Evolutionary conservation across 2,797 vertebrate species (phyloP), one percentile per base, ranked within the genome.

Genomic region (Hoplostethus atlanticus): DNA sequence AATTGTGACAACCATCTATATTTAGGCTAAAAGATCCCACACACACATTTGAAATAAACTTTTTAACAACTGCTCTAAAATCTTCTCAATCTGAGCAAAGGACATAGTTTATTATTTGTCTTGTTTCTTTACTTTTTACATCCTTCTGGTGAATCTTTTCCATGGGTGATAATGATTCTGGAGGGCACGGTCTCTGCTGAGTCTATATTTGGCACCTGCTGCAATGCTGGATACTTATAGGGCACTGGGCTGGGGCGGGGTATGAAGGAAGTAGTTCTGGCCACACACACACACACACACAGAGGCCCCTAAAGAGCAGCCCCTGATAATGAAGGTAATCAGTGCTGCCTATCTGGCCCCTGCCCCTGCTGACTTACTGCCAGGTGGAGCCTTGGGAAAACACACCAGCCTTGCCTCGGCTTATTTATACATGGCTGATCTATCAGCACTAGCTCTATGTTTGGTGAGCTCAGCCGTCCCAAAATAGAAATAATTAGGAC

Each of bases 401-500:
- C 56, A 40, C 31, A 36, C 78, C 87, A 84, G 76, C 54, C 71
- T 78, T 50, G 75, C 52, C 50, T 54, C 2, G 65, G 87, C 93
- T 94, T 95, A 93, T 94, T 94, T 94, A 92, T 84, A 82, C 83
- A 81, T 10, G 83, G 51, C 84, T 84, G 86, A 90, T 94, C 93
- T 89, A 91, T 95, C 93, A 93, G 82, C 92, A 81, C 77, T 62
- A 46, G 84, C 81, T 91, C 92, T 93, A 88, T 92, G 91, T 94
- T 93, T 92, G 91, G 92, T 81, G 86, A 81, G 88, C 86, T 80
- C 77, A 72, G 2, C 52, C 28, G 16, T 70, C 86, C 87, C 54
- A 56, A 89, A 93, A 94, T 93, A 94, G 92, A 89, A 84, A 87
- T 93, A 94, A 95, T 95, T 93, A 94, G 88, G 81, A 88, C 86